Base-by-base conservation (phyloP, 2,888 invertebrate genomes). In the Drosophila mimica region DNA sequence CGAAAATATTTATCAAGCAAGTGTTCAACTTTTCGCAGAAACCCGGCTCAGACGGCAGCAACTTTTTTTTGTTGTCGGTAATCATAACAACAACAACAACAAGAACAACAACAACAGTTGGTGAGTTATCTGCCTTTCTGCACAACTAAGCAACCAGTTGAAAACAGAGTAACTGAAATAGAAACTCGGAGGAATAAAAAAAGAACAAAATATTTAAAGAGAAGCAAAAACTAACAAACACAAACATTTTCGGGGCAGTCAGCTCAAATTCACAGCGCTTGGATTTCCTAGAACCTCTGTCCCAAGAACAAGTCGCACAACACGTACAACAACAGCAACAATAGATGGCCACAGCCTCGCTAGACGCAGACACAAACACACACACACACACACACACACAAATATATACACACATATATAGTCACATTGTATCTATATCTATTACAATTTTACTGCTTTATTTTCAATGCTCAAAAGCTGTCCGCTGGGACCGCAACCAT, bases 401-500 rank as follows among this genome's bases (percentile, higher is more conserved):
- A 5, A 38, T 2, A 7, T 2, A 52, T 13, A 51, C 61, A 54
- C 20, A 48, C 15, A 56, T n/a, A 34, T 11, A 56, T 51, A 46
- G 38, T n/a, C 33, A 25, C 17, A 38, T 56, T 59, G 63, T 76
- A 81, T 89, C 79, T 84, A 67, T 76, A 81, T 89, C 76, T 84
- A 67, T 87, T 82, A 89, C 82, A 77, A 65, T 75, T 89, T 89
- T 79, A 89, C 80, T 76, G 85, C 80, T 89, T 83, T 64, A 88
- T 87, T 84, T 80, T 87, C 67, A 87, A 70, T 73, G 76, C 64
- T 58, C 70, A 59, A 73, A 71, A 76, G 64, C 64, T 66, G 69
- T 77, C 78, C 81, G 48, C 71, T 66, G 83, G 78, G 84, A 79
- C 61, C 67, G 61, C 56, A 69, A 57, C 57, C 83, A 71, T 78